These are phyloP conservation scores for Triops longicaudatus DNA, from an alignment of 1,140 invertebrate species.

Conservation along the genomic window DNA sequence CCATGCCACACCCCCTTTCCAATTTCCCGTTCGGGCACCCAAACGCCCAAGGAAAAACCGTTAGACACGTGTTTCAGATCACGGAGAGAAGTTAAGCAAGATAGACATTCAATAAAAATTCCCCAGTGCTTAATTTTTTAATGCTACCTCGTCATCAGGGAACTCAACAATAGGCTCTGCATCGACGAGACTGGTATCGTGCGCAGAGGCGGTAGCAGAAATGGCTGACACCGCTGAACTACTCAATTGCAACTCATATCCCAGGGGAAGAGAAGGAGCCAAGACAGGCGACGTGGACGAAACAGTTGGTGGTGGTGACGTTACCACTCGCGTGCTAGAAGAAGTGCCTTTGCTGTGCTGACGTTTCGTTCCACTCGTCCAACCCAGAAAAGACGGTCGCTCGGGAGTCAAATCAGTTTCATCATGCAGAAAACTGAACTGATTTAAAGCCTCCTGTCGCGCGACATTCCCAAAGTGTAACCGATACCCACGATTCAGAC, in stretches of 20 bases:
- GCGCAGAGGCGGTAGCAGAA: not conserved
- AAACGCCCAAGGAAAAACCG: too few species aligned
- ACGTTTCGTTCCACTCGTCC: not conserved
- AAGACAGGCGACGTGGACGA: not conserved
- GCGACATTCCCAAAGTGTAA: not conserved
- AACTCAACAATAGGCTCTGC: conserved; percentile 69
- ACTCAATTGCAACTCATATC: conserved; percentile 16
- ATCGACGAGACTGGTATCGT: conserved; percentile 38
- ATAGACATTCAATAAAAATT: not conserved
- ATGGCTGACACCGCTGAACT: not conserved
- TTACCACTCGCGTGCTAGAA: not conserved
- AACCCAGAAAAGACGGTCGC: not conserved
- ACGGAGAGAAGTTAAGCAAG: too few species aligned
- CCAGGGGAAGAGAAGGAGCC: not conserved
- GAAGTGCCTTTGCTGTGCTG: not conserved
- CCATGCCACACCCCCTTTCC: not conserved
- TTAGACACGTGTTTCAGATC: too few species aligned
- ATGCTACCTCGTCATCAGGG: conserved; percentile 61
- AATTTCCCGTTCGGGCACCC: too few species aligned
- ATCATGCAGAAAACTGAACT: conserved; percentile 8
- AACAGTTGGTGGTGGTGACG: not conserved
- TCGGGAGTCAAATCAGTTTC: not conserved
- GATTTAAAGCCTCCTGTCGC: not conserved
- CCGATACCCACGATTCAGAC: not conserved
- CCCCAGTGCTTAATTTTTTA: not conserved